These are phyloP conservation scores for Phymatocera aterrima DNA, from an alignment of 2,888 invertebrate genomes.

Conservation along the genomic window DNA sequence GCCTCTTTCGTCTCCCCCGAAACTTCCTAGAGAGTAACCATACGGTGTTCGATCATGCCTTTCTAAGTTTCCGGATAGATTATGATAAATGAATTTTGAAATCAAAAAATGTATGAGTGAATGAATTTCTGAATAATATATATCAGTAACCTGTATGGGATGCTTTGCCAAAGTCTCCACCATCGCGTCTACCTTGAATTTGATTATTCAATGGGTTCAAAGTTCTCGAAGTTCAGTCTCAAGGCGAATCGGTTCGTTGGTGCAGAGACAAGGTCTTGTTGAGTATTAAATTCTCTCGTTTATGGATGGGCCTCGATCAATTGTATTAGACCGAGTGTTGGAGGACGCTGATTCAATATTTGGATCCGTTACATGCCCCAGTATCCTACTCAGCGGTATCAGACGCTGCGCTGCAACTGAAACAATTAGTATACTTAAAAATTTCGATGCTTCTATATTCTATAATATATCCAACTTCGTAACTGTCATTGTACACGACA, in stretches of 20 bases:
- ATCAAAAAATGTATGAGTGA: not conserved
- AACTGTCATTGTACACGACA: not conserved
- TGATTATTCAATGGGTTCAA: too few species aligned
- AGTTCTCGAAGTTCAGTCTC: not conserved
- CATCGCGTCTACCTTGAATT: not conserved
- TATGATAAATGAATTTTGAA: not conserved
- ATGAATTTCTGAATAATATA: not conserved
- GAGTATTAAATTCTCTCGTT: not conserved
- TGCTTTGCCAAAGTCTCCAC: conserved; percentile 26
- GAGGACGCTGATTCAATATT: not conserved
- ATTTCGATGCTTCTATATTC: not conserved
- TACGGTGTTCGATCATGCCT: not conserved
- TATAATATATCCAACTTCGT: not conserved
- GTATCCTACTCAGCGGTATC: not conserved
- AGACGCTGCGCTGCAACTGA: not conserved
- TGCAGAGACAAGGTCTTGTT: not conserved
- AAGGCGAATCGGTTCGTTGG: not conserved
- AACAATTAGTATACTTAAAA: not conserved
- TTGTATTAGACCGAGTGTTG: not conserved
- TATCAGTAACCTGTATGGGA: not conserved
- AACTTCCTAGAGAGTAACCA: not conserved
- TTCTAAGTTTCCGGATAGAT: not conserved
- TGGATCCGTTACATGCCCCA: conserved; percentile 24
- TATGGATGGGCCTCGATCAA: not conserved
- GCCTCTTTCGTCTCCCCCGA: not conserved